Evolutionary conservation across 2,113 vertebrate species (phyloP).

Genomic region (Phoenicopterus ruber): DNA sequence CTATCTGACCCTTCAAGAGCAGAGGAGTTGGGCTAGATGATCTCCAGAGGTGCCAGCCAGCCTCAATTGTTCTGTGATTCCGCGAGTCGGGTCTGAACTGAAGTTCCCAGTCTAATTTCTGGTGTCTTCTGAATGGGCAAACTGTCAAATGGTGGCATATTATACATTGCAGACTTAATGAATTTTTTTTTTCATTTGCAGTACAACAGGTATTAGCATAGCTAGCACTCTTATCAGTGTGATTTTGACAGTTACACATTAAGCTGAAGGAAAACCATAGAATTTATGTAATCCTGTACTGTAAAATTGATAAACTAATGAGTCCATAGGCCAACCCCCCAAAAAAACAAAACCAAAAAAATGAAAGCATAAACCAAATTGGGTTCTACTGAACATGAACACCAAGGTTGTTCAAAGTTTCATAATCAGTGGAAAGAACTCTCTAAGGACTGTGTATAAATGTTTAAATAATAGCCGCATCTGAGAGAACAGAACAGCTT

Average conservation of each 20-base stretch:
- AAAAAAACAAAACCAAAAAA: not conserved
- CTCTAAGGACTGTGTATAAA: not conserved
- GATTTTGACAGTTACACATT: not conserved
- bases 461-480: conserved; percentile 6
- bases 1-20: not conserved
- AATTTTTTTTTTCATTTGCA: not conserved
- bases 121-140: not conserved
- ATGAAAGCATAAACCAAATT: not conserved
- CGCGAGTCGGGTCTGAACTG: not conserved
- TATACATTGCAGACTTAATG: not conserved
- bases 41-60: not conserved
- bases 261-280: not conserved
- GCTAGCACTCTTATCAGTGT: not conserved
- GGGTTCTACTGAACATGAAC: not conserved
- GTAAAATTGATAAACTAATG: not conserved
- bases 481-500: not conserved
- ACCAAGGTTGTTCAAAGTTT: not conserved
- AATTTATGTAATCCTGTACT: not conserved
- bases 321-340: not conserved
- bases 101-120: not conserved
- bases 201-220: not conserved
- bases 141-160: not conserved
- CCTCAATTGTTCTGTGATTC: not conserved
- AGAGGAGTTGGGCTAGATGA: not conserved
- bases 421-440: not conserved